Evolutionary conservation across 2,888 invertebrate species (phyloP), one percentile per base, ranked within the genome.

Genomic region (Amorpha juglandis): DNA sequence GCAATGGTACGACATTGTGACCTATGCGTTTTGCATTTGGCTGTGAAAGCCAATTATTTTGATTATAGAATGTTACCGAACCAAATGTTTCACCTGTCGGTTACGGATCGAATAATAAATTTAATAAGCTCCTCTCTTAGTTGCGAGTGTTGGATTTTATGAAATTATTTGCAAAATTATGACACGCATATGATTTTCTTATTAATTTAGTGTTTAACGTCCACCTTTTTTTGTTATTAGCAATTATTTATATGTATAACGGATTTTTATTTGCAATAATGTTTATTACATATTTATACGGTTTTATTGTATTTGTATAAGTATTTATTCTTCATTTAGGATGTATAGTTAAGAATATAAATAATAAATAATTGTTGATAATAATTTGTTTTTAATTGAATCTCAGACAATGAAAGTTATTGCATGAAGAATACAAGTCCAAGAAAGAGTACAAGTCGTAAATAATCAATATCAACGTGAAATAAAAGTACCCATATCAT

Each of bases 11-110:
- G 63, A 52, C 63, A 33, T 51, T 47, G 73, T 70, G 69, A 74
- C 68, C 73, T 76, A 76, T 76, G 73, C 63, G 78, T 79, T 75
- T 80, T 81, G 79, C 77, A 80, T 80, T 88, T 89, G 87, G 88
- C 87, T 83, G 71, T 82, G 82, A 81, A 78, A 76, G 75, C 83
- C 81, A 89, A 88, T 89, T 89, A 90, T 87, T 87, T 88, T 83
- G 78, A 82, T 82, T 81, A 79, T 74, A 81, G 84, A 83, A 87
- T 87, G 80, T 75, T 76, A 74, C 77, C 77, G 76, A 72, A 74
- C 77, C 81, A 86, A 88, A 87, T 86, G 79, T 78, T 74, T 75
- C 78, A 78, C 69, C 76, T 78, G 85, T 85, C 81, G 72, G 87
- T 82, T 84, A 84, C 84, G 86, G 83, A 81, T 83, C 86, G 81